These are phyloP conservation scores for Prosopocoilus inquinatus DNA, from an alignment of 2,888 invertebrate genomes.

Conservation along the genomic window DNA sequence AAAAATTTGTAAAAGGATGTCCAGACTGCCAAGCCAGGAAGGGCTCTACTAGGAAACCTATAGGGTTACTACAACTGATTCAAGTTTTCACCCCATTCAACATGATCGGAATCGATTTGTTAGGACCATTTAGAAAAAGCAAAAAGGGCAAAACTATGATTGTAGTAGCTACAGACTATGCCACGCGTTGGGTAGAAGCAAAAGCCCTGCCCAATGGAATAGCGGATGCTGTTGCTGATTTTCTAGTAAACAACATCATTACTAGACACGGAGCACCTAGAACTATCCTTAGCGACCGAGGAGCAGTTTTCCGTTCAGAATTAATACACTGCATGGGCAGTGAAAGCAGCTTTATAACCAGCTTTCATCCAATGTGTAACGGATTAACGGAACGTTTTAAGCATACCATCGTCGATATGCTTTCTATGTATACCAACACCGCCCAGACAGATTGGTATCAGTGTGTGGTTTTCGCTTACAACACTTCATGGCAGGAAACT, in stretches of 20 bases:
- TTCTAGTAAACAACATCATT: conserved; percentile 2
- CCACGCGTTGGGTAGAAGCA: conserved; percentile 29
- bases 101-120: conserved; percentile 24
- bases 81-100: conserved; percentile 10
- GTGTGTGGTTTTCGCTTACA: background rate
- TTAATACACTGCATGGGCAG: background rate
- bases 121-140: conserved; percentile 31
- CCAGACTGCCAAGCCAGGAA: conserved; percentile 27
- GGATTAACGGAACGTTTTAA: conserved; percentile 16
- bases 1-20: conserved; percentile 26
- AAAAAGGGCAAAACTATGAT: conserved; percentile 28
- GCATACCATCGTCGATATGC: conserved; percentile 6
- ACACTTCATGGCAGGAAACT: too few relatives aligned
- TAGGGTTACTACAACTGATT: conserved; percentile 15
- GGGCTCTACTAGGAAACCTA: conserved; percentile 14
- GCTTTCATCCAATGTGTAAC: conserved; percentile 9
- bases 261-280: background rate
- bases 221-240: conserved; percentile 10
- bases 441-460: background rate
- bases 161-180: conserved; percentile 33
- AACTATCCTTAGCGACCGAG: background rate
- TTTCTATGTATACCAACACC: background rate
- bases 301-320: conserved; percentile 1
- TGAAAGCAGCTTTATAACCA: background rate
- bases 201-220: conserved; percentile 8